A percentile compares a stretch with the other conserved stretches of the same genome.
Evolutionary conservation across 1,140 invertebrate species (phyloP).

Genomic region (Anagrus nilaparvatae): DNA sequence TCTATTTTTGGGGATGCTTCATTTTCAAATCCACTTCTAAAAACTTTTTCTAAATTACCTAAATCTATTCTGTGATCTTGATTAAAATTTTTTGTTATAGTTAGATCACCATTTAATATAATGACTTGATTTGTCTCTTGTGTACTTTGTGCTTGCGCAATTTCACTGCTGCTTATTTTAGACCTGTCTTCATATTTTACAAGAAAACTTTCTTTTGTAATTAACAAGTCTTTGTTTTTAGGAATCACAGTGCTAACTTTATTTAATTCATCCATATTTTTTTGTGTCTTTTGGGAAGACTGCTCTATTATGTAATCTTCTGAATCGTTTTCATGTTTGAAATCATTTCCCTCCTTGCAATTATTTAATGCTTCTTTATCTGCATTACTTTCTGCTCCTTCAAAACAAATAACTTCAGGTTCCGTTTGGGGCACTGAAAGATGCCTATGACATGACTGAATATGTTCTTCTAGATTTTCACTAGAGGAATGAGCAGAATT

Average conservation of each 20-base stretch:
- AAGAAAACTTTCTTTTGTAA: conserved; percentile 34
- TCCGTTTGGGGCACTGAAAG: conserved; percentile 31
- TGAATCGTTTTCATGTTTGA: conserved; percentile 22
- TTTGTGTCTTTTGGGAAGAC: conserved; percentile 7
- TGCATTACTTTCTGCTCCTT: conserved; percentile 31
- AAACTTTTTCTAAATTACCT: conserved; percentile 32
- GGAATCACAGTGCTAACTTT: conserved; percentile 20
- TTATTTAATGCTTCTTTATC: conserved; percentile 26
- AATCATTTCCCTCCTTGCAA: conserved; percentile 23
- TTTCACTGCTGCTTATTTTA: conserved; percentile 21
- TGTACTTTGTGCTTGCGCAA: conserved; percentile 21
- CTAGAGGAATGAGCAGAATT: conserved; percentile 31
- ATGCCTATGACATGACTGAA: conserved; percentile 36
- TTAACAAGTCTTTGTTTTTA: conserved; percentile 28
- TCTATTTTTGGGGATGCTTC: no score
- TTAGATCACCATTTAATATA: conserved; percentile 32
- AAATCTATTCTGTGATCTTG: conserved; percentile 34
- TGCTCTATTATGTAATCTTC: conserved; percentile 11
- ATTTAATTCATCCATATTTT: conserved; percentile 5
- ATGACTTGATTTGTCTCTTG: conserved; percentile 27
- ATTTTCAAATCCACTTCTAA: conserved; percentile 29
- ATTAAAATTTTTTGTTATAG: conserved; percentile 32
- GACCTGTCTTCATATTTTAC: conserved; percentile 28
- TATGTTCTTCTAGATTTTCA: conserved; percentile 36
- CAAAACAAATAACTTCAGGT: conserved; percentile 39